Percentiles rank a stretch among this genome's conserved stretches.
These are phyloP conservation scores for Chalcosyrphus nemorum DNA, from an alignment of 2,888 invertebrate genomes.

Conservation along the genomic window DNA sequence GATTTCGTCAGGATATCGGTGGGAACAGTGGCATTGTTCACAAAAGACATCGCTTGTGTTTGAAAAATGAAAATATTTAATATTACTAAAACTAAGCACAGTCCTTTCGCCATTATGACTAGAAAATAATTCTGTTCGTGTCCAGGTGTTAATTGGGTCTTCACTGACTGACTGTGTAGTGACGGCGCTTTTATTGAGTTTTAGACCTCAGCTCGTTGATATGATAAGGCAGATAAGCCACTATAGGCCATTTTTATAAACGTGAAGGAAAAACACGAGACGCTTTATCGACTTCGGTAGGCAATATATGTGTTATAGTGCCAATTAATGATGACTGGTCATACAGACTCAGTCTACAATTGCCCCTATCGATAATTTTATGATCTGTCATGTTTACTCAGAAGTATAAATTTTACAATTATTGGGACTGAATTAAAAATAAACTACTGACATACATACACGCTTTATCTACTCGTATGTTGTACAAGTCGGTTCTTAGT, in stretches of 20 bases:
- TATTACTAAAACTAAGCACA: neutral
- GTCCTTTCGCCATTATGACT: conserved; percentile 8
- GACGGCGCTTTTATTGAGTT: conserved; percentile 24
- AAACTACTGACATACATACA: too few relatives aligned
- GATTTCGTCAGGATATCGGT: conserved; percentile 34
- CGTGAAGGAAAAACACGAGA: neutral
- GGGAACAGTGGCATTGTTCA: conserved; percentile 18
- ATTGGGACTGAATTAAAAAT: too few relatives aligned
- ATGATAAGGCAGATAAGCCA: conserved; percentile 28
- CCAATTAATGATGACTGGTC: neutral
- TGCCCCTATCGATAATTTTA: neutral
- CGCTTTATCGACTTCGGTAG: neutral
- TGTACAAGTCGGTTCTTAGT: too few relatives aligned
- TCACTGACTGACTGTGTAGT: neutral
- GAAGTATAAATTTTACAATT: neutral
- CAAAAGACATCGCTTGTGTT: neutral
- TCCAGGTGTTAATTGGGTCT: neutral
- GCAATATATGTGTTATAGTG: neutral
- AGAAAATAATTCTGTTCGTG: neutral
- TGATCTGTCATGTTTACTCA: neutral
- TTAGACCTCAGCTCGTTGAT: neutral
- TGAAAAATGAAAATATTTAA: neutral
- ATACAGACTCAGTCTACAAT: neutral
- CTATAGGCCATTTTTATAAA: neutral
- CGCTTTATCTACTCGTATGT: too few relatives aligned